Base-by-base conservation (phyloP, 1,140 invertebrate species). In the Xylocopa sonorina region DNA sequence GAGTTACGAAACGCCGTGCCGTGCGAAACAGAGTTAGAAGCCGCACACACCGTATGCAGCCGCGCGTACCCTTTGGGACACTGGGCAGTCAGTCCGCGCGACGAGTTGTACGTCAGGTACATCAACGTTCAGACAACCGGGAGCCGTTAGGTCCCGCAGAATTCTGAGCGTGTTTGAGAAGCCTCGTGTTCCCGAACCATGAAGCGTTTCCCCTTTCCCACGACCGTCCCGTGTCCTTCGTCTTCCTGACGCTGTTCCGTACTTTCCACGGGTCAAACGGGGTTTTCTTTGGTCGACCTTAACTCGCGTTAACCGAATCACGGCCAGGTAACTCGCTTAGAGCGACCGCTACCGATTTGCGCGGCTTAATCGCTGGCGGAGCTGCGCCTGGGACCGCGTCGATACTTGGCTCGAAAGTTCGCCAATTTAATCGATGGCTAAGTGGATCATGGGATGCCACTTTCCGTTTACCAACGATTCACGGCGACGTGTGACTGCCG, bases 1-100 rank as follows among this genome's bases (percentile, higher is more conserved):
- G 71, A 82, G 81, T 83, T 82, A 55, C 66, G 71, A 74, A 80
- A 77, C 55, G 67, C 67, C 29, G 67, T 24, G 41, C 24, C 34
- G 46, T 53, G 66, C 29, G 68, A 78, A 81, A 77, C 58, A 57
- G 62, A 83, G 81, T 85, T 83, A 82, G 50, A 48, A 24, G 71
- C 41, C 18, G 43, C 53, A 64, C 53, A 64, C 48, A 46, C 43
- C 38, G 43, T 24, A 53, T 50, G 64, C 32, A 27, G 41, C 38
- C 69, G 38, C 27, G 58, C 24, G 10, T 43, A 41, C 29, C 69
- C 78, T 63, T 51, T 69, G 51, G 51, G 64, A 69, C 43, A 46
- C 57, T 0, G 21, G n/a, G 21, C n/a, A 18, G 27, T 48, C 38
- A 14, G 29, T 46, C 32, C n/a, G 62, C 18, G 5, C 27, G 24